Base-by-base conservation (phyloP, 37 sponge, comb jelly and placozoan genomes). In the Oopsacas minuta region DNA sequence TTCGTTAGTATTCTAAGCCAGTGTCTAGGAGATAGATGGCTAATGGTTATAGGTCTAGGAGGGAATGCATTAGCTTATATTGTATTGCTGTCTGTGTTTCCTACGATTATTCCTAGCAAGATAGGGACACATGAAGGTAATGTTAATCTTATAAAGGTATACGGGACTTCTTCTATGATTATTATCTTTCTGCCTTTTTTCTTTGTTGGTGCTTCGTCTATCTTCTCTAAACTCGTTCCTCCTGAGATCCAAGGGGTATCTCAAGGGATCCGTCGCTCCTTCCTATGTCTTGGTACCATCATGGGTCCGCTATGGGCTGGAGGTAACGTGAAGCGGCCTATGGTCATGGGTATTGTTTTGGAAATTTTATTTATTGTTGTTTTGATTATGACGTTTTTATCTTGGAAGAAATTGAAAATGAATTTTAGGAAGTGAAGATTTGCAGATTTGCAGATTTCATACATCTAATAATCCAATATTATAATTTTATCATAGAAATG, bases 241-340 rank as follows among this genome's bases (percentile, higher is more conserved):
- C 22, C 17, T 25, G 25, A 25, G 28, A 86, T 92, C 20, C 95
- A 94, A 88, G 95, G 94, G 89, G 36, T 52, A 46, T 0, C 90
- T 52, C 95, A 94, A 53, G 95, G 95, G 20, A n/a, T 94, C n/a
- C 85, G 95, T 17, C 86, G 92, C 36, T 89, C 92, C 15, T 37
- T 89, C n/a, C 87, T 83, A 25, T 90, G 90, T 15, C n/a, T 92
- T 3, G 91, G 89, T 37, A 85, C 91, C 84, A 94, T 94, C 15
- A 39, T 94, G 52, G 95, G 95, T 1, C 92, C 95, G 30, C 83
- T 94, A 37, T 94, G 92, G 92, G 95, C 95, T 36, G 91, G 92
- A 15, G 88, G 85, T 36, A 61, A 61, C 30, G 75, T 61, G 75
- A 25, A 61, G 17, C 75, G 75, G 22, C 75, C 75, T 25, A 10